phyloP scores from a whole-genome alignment of 2,113 vertebrate species.

The Bubo blakistoni region DNA sequence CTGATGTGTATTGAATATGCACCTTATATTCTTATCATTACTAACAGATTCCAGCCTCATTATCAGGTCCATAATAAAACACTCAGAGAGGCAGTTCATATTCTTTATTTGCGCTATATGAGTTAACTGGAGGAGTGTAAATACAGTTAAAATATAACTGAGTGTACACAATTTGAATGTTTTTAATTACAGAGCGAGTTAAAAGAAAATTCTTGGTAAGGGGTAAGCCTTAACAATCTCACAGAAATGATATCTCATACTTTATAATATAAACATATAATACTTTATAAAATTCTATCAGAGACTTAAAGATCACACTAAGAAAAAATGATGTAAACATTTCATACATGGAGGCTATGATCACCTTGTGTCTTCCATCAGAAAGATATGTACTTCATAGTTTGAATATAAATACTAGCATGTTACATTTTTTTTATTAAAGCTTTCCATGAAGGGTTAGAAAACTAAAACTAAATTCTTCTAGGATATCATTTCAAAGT shows the following conservation, averaged over 20 bases:
- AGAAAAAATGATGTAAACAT: background rate
- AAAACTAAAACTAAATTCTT: background rate
- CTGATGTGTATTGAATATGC: background rate
- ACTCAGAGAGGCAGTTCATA: background rate
- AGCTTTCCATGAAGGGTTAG: background rate
- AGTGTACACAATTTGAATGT: background rate
- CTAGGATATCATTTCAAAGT: background rate
- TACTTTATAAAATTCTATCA: background rate
- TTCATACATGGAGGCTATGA: background rate
- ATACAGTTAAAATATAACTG: conserved; percentile 3
- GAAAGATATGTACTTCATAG: background rate
- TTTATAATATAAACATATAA: background rate
- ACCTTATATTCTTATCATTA: background rate
- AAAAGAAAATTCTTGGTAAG: background rate
- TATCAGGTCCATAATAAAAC: background rate
- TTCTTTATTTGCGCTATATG: background rate
- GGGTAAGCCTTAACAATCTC: background rate
- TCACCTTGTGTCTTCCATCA: background rate
- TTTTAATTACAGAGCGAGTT: conserved; percentile 32
- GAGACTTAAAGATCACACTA: background rate
- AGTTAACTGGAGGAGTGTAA: background rate
- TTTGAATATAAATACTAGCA: background rate
- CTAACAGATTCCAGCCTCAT: background rate
- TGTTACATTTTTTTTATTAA: background rate
- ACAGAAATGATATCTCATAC: background rate